phyloP scores from a whole-genome alignment of 2,113 vertebrate species.

The Orientallactaga bullata region DNA sequence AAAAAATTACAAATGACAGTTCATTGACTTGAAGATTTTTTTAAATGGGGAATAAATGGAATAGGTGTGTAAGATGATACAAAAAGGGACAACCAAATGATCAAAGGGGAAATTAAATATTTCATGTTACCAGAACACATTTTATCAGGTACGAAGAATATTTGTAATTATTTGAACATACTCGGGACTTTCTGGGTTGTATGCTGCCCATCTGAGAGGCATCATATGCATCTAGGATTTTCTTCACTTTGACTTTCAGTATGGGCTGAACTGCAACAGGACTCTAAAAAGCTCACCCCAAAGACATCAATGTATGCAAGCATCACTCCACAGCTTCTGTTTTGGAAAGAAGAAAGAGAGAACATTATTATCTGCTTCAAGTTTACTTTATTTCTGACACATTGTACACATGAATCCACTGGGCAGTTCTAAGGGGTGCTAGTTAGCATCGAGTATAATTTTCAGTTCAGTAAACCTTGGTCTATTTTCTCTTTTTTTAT shows the following conservation, averaged over 20 bases:
- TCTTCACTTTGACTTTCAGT: not conserved
- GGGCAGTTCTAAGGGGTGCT: conserved; percentile 59
- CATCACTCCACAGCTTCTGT: not conserved
- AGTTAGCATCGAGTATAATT: conserved; percentile 68
- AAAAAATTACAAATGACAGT: conserved; percentile 75
- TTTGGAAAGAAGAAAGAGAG: not conserved
- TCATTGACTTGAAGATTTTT: not conserved
- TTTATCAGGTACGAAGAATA: not conserved
- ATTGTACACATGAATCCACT: conserved; percentile 32
- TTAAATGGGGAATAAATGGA: conserved; percentile 55
- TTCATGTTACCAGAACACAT: not conserved
- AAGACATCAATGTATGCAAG: not conserved
- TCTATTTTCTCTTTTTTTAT: conserved; percentile 38
- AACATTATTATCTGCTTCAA: conserved; percentile 33
- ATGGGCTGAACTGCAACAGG: not conserved
- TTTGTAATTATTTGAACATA: not conserved
- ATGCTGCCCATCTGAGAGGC: not conserved
- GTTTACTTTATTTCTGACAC: conserved; percentile 54
- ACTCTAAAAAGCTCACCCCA: not conserved
- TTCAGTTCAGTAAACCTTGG: conserved; percentile 59
- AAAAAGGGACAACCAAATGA: conserved; percentile 33
- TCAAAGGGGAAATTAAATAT: not conserved
- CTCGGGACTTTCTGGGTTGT: fast-evolving
- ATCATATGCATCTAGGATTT: not conserved
- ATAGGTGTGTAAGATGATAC: not conserved